Evolutionary conservation across 2,113 vertebrate genomes (phyloP).

Genomic region (Tachycineta bicolor): DNA sequence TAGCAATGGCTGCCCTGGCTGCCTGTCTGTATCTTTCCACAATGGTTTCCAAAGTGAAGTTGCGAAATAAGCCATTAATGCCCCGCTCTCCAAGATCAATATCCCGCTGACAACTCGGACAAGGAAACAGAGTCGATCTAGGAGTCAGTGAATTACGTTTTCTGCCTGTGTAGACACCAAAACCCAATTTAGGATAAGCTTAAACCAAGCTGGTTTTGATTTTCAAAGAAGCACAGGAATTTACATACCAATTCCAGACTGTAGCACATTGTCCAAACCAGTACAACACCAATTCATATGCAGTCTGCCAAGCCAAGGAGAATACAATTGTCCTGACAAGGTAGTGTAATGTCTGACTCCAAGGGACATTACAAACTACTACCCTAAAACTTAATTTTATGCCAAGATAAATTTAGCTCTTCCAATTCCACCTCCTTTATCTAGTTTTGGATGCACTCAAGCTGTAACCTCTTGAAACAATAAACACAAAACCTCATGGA

Average conservation of each 20-base stretch:
- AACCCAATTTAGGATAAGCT: constrained; percentile 68
- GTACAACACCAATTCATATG: background rate
- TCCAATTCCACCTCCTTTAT: background rate
- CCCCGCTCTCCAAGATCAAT: constrained; percentile 96
- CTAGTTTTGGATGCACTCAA: background rate
- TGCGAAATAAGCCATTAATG: constrained; percentile 94
- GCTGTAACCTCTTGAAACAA: background rate
- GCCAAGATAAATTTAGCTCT: background rate
- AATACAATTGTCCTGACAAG: background rate
- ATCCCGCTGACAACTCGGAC: constrained; percentile 91
- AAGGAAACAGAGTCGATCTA: constrained; percentile 86
- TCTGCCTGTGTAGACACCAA: constrained; percentile 84
- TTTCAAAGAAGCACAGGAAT: background rate
- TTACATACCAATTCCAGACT: background rate
- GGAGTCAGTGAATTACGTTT: constrained; percentile 89
- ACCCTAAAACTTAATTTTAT: background rate
- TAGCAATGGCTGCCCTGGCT: constrained; percentile 90
- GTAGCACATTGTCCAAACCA: background rate
- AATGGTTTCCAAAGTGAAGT: constrained; percentile 95
- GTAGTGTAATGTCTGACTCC: background rate
- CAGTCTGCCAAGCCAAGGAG: constrained; percentile 25
- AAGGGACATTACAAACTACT: background rate
- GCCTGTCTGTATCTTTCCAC: constrained; percentile 95
- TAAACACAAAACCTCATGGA: background rate
- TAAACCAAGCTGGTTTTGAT: background rate